A percentile compares a stretch with the other conserved stretches of the same genome.
Evolutionary conservation across 2,113 vertebrate species (phyloP).

Genomic region (Choloepus hoffmanni): DNA sequence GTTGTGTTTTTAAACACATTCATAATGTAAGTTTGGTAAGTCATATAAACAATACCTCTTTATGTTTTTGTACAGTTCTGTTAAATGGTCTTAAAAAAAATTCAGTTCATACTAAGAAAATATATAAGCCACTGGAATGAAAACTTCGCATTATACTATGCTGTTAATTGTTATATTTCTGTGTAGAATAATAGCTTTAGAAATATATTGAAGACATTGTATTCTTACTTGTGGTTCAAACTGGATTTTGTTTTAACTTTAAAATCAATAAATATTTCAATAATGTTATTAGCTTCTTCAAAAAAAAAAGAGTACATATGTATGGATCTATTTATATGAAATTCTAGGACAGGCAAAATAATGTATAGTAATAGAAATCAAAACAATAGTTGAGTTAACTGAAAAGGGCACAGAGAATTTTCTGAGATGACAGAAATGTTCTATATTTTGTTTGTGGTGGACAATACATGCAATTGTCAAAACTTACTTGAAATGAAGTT

Average conservation of each 20-base stretch:
- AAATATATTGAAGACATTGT: slow-evolving; percentile 59
- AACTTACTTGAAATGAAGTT: slow-evolving; percentile 43
- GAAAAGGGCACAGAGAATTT: background rate
- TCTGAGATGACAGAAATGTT: background rate
- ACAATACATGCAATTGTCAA: background rate
- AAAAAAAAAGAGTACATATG: no score
- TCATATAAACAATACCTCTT: slow-evolving; percentile 53
- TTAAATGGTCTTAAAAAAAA: slow-evolving; percentile 62
- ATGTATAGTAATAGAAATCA: background rate
- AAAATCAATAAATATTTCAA: slow-evolving; percentile 78
- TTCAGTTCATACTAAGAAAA: slow-evolving; percentile 58
- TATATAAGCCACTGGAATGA: slow-evolving; percentile 66
- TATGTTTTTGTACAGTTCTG: slow-evolving; percentile 51
- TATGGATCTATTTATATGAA: slow-evolving; percentile 8
- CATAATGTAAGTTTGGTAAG: background rate
- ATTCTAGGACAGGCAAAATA: slow-evolving; percentile 22
- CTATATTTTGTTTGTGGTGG: background rate
- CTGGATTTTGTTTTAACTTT: slow-evolving; percentile 73
- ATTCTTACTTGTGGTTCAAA: slow-evolving; percentile 69
- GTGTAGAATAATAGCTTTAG: slow-evolving; percentile 59
- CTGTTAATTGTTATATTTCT: slow-evolving; percentile 65
- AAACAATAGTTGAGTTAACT: slow-evolving; percentile 34
- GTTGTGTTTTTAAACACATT: slow-evolving; percentile 62
- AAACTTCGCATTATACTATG: slow-evolving; percentile 61
- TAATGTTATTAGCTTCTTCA: slow-evolving; percentile 30